These are phyloP conservation scores for Elachura formosa DNA, from an alignment of 2,113 vertebrate species.

Conservation along the genomic window DNA sequence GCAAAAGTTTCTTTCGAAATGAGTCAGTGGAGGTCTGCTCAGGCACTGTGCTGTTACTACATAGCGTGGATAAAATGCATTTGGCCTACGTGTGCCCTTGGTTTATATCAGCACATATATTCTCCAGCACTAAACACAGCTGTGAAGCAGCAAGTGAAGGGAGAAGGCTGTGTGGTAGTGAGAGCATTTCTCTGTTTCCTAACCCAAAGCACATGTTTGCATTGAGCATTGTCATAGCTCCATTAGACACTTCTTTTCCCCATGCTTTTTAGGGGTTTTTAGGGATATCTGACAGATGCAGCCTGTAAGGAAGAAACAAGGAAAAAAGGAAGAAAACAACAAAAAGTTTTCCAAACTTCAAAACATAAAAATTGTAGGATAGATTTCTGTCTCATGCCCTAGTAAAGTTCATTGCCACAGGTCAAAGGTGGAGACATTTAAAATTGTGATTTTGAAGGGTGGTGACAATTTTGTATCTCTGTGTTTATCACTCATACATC, in stretches of 20 bases:
- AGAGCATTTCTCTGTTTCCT: slow-evolving; percentile 1
- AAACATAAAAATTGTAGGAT: not conserved
- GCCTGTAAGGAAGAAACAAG: not conserved
- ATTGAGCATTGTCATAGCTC: not conserved
- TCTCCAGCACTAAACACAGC: slow-evolving; percentile 37
- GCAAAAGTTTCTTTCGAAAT: not conserved
- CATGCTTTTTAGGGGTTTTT: not conserved
- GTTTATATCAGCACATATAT: slow-evolving; percentile 27
- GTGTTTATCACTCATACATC: slow-evolving; percentile 60
- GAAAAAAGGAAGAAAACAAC: not conserved
- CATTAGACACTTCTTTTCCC: not conserved
- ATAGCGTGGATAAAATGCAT: not conserved
- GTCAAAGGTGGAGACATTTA: slow-evolving; percentile 41
- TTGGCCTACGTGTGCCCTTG: not conserved
- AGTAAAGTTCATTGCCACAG: not conserved
- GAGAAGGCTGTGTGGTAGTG: not conserved
- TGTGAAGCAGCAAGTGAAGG: slow-evolving; percentile 18
- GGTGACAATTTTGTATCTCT: slow-evolving; percentile 56
- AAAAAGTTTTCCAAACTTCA: not conserved
- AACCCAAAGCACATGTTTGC: slow-evolving; percentile 38
- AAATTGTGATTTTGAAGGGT: slow-evolving; percentile 50
- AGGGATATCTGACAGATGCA: not conserved
- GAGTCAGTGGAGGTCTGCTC: not conserved
- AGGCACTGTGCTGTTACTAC: not conserved
- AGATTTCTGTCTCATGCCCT: not conserved